Conservation (phyloP, 2,113 vertebrate species). For the Desmodus rotundus region DNA sequence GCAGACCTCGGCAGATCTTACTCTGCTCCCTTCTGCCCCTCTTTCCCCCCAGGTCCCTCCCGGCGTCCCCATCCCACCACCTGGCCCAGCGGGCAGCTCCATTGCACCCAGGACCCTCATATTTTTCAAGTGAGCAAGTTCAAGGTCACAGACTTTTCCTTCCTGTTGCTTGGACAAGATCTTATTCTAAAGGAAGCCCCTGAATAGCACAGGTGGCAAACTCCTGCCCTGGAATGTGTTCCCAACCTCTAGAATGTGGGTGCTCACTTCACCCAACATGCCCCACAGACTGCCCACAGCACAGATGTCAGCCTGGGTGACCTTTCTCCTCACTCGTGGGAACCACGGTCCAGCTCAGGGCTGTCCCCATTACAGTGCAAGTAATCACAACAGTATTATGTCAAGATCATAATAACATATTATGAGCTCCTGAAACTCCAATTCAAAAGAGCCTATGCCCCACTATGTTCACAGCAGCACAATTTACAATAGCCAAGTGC, state of each 20-base stretch:
- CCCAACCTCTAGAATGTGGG: no score
- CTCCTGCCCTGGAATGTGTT: no score
- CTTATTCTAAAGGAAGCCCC: neutral
- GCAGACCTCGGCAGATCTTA: neutral
- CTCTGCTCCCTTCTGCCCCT: no score
- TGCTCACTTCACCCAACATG: neutral
- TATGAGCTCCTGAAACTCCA: no score
- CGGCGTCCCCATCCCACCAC: no score
- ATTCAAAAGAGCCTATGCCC: no score
- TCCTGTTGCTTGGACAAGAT: neutral
- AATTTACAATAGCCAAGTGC: no score
- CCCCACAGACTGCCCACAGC: neutral
- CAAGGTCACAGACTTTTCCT: neutral
- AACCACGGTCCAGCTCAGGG: neutral
- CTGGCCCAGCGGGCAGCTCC: no score
- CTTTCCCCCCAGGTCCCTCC: neutral
- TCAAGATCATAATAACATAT: no score
- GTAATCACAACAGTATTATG: neutral
- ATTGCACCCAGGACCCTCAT: accelerated
- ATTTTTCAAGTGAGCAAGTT: neutral
- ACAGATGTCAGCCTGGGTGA: neutral
- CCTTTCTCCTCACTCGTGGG: neutral
- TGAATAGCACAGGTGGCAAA: neutral
- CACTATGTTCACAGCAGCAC: no score
- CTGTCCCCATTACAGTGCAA: neutral